Conservation (phyloP, 2,113 vertebrate species). For the Girardinichthys multiradiatus region DNA sequence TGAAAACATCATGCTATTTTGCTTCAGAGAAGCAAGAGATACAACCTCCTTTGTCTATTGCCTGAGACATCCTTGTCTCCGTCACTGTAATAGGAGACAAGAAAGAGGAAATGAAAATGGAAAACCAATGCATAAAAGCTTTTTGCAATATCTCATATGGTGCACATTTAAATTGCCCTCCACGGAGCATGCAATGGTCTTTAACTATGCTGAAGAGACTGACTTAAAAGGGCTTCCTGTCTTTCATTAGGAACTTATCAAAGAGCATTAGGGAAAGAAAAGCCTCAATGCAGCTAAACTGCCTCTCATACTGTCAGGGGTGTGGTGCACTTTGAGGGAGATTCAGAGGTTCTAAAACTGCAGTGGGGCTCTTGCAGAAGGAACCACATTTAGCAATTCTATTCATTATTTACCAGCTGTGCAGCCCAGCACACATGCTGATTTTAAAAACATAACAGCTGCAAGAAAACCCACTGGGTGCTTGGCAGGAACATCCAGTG, state of each 20-base stretch:
- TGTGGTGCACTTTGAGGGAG: conserved; percentile 32
- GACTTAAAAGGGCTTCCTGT: conserved; percentile 49
- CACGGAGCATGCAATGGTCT: conserved; percentile 65
- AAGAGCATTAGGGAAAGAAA: conserved; percentile 36
- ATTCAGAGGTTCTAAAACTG: conserved; percentile 23
- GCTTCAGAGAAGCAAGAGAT: conserved; percentile 1
- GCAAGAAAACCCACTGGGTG: conserved; percentile 24
- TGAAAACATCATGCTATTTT: conserved; percentile 19
- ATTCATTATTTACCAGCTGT: conserved; percentile 64
- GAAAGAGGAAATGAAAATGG: conserved; percentile 41
- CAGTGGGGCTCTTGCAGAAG: neutral
- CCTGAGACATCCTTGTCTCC: conserved; percentile 26
- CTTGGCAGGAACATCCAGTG: conserved; percentile 5
- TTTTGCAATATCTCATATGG: conserved; percentile 53
- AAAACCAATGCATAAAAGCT: conserved; percentile 44
- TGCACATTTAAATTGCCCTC: conserved; percentile 53
- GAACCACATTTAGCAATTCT: conserved; percentile 18
- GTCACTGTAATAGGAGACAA: conserved; percentile 45
- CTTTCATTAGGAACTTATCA: conserved; percentile 69
- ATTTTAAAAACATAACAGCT: conserved; percentile 4
- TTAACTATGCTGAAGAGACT: conserved; percentile 52
- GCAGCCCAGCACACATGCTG: conserved; percentile 32
- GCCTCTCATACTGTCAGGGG: conserved; percentile 57
- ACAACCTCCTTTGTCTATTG: conserved; percentile 25
- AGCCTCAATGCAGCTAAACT: conserved; percentile 45